phyloP scores from a whole-genome alignment of 92 coral and sea anemone species.

The Paragorgia papillata region DNA sequence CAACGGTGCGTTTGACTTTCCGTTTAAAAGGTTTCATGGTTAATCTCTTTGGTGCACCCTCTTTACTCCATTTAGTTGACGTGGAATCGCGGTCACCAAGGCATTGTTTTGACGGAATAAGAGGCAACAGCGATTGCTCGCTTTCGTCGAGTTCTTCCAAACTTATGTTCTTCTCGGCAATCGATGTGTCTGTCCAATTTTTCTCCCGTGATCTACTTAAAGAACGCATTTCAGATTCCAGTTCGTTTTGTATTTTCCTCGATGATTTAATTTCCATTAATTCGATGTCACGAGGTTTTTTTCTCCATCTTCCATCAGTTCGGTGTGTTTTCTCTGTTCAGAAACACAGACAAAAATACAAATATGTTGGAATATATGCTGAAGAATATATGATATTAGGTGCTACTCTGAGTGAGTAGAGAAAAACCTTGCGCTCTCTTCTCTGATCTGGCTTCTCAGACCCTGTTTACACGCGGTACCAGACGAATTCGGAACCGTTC shows the following conservation, averaged over 20 bases:
- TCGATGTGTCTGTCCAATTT: background rate
- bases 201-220: background rate
- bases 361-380: no score
- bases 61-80: background rate
- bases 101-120: background rate
- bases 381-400: no score
- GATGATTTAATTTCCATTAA: constrained; percentile 10
- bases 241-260: background rate
- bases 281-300: constrained; percentile 10
- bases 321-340: background rate
- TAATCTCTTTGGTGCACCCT: background rate
- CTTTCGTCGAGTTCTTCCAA: background rate
- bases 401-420: no score
- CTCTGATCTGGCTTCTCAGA: no score
- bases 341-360: background rate
- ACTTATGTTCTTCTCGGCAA: background rate
- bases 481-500: no score
- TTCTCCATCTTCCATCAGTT: background rate
- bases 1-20: constrained; percentile 8
- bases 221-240: background rate
- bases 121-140: background rate
- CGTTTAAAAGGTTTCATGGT: constrained; percentile 10
- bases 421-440: no score
- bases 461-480: no score
- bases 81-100: background rate